Percentiles rank a stretch among this genome's conserved stretches.
phyloP scores from a whole-genome alignment of 2,888 invertebrate species.

The Ligdia adustata region DNA sequence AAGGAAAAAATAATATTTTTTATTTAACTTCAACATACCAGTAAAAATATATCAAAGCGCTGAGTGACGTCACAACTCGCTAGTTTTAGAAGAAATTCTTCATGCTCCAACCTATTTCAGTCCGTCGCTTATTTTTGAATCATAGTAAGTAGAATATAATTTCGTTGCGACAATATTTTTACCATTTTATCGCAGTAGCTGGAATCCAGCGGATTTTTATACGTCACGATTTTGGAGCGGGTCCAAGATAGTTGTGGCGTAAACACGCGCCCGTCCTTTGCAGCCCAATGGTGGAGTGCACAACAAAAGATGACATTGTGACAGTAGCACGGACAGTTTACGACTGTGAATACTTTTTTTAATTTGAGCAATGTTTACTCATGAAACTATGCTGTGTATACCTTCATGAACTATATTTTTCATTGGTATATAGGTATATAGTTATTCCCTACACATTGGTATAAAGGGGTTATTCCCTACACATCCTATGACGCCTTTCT shows the following conservation, averaged over 20 bases:
- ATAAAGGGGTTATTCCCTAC: too few relatives aligned
- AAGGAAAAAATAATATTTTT: too few relatives aligned
- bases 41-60: not conserved
- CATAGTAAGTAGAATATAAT: conserved; percentile 11
- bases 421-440: too few relatives aligned
- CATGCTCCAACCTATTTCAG: conserved; percentile 13
- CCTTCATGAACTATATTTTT: too few relatives aligned
- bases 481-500: too few relatives aligned
- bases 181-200: conserved; percentile 55
- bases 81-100: conserved; percentile 17
- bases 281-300: conserved; percentile 50
- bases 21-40: not conserved
- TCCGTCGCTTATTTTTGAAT: conserved; percentile 16
- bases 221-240: conserved; percentile 56
- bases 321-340: not conserved
- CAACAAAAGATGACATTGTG: conserved; percentile 34
- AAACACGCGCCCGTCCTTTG: conserved; percentile 53
- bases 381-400: too few relatives aligned
- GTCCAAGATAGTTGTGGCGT: conserved; percentile 67
- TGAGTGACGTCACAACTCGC: not conserved
- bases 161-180: conserved; percentile 45
- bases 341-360: too few relatives aligned
- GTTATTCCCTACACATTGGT: too few relatives aligned
- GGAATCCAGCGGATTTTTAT: conserved; percentile 58
- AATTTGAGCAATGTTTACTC: too few relatives aligned